Base-by-base conservation (phyloP, 2,113 vertebrate species). In the Agelaius tricolor region DNA sequence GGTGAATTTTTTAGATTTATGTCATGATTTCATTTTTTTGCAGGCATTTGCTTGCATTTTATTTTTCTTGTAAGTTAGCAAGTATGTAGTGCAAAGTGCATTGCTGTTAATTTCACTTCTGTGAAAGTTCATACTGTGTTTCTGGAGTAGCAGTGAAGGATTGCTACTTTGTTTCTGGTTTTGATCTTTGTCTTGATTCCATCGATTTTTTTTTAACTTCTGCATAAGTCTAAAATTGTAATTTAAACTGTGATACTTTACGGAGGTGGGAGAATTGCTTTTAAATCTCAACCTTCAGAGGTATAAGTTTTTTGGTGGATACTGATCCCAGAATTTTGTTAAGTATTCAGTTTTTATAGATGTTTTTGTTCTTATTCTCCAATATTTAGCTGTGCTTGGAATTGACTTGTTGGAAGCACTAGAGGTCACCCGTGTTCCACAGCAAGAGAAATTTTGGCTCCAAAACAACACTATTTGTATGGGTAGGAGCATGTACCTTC, bases 401-500 rank as follows among this genome's bases (percentile, higher is more conserved):
- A 59, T 55, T 90, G 59, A 44, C 72, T 71, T 74, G 11, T 58
- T 91, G 51, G 30, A 92, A 82, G 79, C 96, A 79, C 95, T 96
- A 97, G 96, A 87, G 90, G 96, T 97, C 96, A 86, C 90, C 79
- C 82, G n/a, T 92, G 92, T 83, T 94, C 93, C 79, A 86, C 52
- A 90, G 59, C 67, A 90, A 37, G 26, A 77, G 43, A 90, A 81
- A 54, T 69, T 94, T 49, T 80, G 58, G 5, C 79, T 83, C 37
- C 41, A 88, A 57, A 76, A 19, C 20, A 7, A 6, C n/a, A 5
- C 37, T 15, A 30, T 83, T 59, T 73, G 51, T 80, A 62, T 90
- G 59, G 14, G 19, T 58, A 74, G 90, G 39, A 83, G 35, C 62
- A 33, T 43, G 7, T 73, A 63, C 21, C 51, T 68, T 83, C 31